Evolutionary conservation across 2,888 invertebrate species (phyloP), one percentile per base, ranked within the genome.

Genomic region (Cepaea hortensis): DNA sequence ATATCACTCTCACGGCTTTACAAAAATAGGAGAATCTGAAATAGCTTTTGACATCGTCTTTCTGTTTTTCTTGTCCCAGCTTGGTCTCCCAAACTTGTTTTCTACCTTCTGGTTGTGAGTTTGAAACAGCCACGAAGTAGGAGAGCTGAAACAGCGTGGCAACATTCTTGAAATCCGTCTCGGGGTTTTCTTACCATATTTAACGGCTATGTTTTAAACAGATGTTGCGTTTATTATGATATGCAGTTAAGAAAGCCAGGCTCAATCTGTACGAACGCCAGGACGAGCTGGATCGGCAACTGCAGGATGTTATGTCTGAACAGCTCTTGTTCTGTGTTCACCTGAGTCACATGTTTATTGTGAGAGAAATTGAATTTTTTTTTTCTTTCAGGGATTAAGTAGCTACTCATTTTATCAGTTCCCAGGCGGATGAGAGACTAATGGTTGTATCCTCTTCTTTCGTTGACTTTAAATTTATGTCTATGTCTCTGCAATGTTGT

Each of bases 121-220:
- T 23, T 20, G 15, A 20, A 68, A 3, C 20, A 15, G n/a, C 5
- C 11, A n/a, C 55, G 55, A 4, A 61, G 77, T 61, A 20, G 4
- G 15, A 77, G 18, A 15, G 6, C 11, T 4, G 15, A 35, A 73
- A 73, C 73, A 15, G 46, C 35, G 20, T 20, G 13, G n/a, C 77
- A 61, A n/a, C 77, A 77, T 77, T 77, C 77, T n/a, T 77, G n/a
- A 55, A 55, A n/a, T 77, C 23, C 55, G 46, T n/a, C 77, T 55
- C n/a, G 61, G 23, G n/a, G 55, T 77, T 77, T n/a, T 61, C 77
- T 23, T 20, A 55, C 55, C 77, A 77, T 23, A 77, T 77, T 77
- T 55, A 48, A 55, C 48, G 48, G 48, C 7, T 77, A 61, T 23
- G 55, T 77, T 77, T 77, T 9, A 77, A 11, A 48, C 18, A 55